A percentile compares a stretch with the other conserved stretches of the same genome.
phyloP scores from a whole-genome alignment of 1,140 invertebrate species.

The Zaprionus gabonicus region DNA sequence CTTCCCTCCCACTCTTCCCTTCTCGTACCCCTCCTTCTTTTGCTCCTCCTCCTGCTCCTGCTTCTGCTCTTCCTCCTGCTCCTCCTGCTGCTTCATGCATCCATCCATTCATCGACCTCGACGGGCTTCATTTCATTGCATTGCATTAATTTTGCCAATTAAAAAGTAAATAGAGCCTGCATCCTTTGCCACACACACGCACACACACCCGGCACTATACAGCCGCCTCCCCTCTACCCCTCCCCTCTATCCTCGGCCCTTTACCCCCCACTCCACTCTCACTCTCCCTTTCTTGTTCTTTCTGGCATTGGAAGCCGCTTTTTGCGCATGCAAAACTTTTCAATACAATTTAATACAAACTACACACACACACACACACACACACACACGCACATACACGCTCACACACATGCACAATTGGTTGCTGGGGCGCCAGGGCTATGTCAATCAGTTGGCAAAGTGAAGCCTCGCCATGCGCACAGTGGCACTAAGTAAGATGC shows the following conservation, averaged over 20 bases:
- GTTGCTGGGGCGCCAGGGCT: slow-evolving; percentile 23
- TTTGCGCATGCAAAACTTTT: slow-evolving; percentile 61
- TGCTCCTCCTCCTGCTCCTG: not conserved
- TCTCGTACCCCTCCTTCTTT: not conserved
- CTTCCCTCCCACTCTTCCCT: not conserved
- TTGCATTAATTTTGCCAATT: slow-evolving; percentile 83
- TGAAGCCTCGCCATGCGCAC: slow-evolving; percentile 29
- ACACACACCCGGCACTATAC: not conserved
- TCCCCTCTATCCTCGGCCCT: not conserved
- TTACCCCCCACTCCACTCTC: not conserved
- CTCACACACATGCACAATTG: not conserved
- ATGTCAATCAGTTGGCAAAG: slow-evolving; percentile 38
- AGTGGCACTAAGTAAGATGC: no score
- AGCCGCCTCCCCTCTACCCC: not conserved
- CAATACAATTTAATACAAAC: slow-evolving; percentile 74
- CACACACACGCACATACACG: not conserved
- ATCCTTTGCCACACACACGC: slow-evolving; percentile 57
- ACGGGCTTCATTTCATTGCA: slow-evolving; percentile 78
- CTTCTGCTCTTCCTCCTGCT: not conserved
- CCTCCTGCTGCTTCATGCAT: not conserved
- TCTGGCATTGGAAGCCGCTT: slow-evolving; percentile 14
- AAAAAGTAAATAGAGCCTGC: slow-evolving; percentile 82
- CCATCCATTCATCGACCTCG: slow-evolving; percentile 25
- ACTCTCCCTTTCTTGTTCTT: not conserved
- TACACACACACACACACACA: slow-evolving; percentile 23